Conservation (phyloP, 1,140 invertebrate genomes). For the Drosophila grimshawi region DNA sequence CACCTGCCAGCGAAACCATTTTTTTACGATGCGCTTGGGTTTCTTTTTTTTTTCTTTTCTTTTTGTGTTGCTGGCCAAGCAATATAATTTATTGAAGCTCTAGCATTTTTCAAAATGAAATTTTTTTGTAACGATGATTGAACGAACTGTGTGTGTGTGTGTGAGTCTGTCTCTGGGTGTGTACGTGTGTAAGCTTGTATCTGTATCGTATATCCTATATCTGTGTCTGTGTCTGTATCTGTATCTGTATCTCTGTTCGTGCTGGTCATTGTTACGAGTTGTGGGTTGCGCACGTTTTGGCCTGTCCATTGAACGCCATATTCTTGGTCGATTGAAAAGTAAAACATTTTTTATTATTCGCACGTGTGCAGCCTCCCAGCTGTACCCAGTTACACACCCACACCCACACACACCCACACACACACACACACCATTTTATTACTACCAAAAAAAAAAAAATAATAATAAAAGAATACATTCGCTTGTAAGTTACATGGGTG, state of each 20-base stretch:
- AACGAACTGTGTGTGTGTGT: conserved; percentile 67
- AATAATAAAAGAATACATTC: conserved; percentile 42
- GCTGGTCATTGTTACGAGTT: conserved; percentile 52
- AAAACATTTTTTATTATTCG: conserved; percentile 82
- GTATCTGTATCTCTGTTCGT: conserved; percentile 1
- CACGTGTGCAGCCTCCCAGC: conserved; percentile 70
- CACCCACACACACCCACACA: conserved; percentile 2
- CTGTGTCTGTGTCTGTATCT: conserved; percentile 1
- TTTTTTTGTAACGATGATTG: conserved; percentile 81
- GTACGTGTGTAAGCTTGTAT: neutral
- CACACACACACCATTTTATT: conserved; percentile 61
- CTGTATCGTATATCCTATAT: neutral
- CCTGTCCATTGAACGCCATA: conserved; percentile 78
- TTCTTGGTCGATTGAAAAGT: conserved; percentile 83
- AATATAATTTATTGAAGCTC: conserved; percentile 82
- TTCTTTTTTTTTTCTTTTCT: neutral
- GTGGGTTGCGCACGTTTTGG: conserved; percentile 65
- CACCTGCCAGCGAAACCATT: conserved; percentile 31
- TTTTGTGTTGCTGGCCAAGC: conserved; percentile 34
- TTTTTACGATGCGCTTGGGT: conserved; percentile 37
- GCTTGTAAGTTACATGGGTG: conserved; percentile 47
- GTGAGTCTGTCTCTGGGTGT: neutral
- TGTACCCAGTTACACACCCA: neutral
- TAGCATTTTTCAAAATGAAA: conserved; percentile 82
- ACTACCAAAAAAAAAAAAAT: conserved; percentile 42